A percentile compares a stretch with the other conserved stretches of the same genome.
Evolutionary conservation across 2,113 vertebrate genomes (phyloP).

Genomic region (Phrynocephalus versicolor): DNA sequence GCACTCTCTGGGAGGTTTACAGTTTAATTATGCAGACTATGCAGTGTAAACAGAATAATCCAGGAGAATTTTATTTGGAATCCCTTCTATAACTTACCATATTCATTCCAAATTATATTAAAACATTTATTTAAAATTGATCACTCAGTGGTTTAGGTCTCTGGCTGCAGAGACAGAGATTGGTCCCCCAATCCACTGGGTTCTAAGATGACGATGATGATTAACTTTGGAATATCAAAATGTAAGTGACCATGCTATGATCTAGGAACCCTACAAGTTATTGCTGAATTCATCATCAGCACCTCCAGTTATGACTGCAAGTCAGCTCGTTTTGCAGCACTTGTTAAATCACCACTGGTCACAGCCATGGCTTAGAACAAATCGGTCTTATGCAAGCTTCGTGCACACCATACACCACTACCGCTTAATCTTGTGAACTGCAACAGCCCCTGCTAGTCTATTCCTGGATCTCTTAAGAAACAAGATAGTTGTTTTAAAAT

Average conservation of each 20-base stretch:
- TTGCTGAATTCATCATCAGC: neutral
- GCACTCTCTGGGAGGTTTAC: too few relatives aligned
- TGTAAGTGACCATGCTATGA: too few relatives aligned
- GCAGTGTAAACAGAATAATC: neutral
- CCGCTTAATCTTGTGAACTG: constrained; percentile 33
- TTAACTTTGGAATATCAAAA: neutral
- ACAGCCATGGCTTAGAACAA: neutral
- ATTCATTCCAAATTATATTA: accelerated
- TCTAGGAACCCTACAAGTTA: neutral
- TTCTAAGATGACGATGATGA: neutral
- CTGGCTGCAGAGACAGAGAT: neutral
- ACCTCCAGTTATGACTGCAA: neutral
- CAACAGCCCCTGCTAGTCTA: constrained; percentile 22
- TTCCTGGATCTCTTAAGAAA: neutral
- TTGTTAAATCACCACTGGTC: neutral
- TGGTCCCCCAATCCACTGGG: too few relatives aligned
- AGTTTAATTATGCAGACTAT: too few relatives aligned
- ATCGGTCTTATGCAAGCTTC: constrained; percentile 19
- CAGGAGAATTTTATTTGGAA: neutral
- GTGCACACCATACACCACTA: neutral
- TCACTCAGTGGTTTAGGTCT: too few relatives aligned
- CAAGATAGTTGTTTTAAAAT: neutral
- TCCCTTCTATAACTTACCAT: neutral
- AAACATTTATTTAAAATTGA: neutral
- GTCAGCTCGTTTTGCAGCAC: accelerated